Conservation (phyloP, 1,140 invertebrate genomes). For the Drosophila lini region DNA sequence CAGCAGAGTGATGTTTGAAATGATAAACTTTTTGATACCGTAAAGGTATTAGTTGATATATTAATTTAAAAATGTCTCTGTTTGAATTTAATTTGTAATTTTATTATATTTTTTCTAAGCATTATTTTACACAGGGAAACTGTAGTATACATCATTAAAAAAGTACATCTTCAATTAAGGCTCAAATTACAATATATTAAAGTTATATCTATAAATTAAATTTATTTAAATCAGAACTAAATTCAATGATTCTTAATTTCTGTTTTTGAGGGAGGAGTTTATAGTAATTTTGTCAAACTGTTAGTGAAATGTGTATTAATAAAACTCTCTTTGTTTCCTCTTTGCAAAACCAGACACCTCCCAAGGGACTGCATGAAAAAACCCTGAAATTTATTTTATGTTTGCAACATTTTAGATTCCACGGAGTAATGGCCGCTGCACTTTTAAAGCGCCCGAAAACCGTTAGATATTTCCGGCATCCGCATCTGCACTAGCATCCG, state of each 20-base stretch:
- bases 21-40: slow-evolving; percentile 15
- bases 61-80: not conserved
- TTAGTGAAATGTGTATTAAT: slow-evolving; percentile 1
- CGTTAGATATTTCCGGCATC: slow-evolving; percentile 31
- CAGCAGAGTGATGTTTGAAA: not conserved
- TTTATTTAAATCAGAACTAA: too few species aligned
- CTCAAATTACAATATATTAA: too few species aligned
- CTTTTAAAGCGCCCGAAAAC: slow-evolving; percentile 55
- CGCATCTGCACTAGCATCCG: slow-evolving; percentile 3
- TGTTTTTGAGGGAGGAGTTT: too few species aligned
- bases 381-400: slow-evolving; percentile 49
- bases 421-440: slow-evolving; percentile 51
- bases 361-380: slow-evolving; percentile 4
- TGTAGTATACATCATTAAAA: not conserved
- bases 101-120: too few species aligned
- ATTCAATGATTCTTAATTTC: too few species aligned
- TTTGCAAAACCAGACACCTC: not conserved
- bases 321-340: not conserved
- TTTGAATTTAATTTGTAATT: not conserved
- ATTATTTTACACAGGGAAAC: not conserved
- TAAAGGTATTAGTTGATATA: not conserved
- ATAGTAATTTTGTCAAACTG: not conserved
- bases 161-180: too few species aligned
- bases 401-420: slow-evolving; percentile 46
- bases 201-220: too few species aligned